phyloP scores from a whole-genome alignment of 2,113 vertebrate species.

The Coptodon bakossiorum region DNA sequence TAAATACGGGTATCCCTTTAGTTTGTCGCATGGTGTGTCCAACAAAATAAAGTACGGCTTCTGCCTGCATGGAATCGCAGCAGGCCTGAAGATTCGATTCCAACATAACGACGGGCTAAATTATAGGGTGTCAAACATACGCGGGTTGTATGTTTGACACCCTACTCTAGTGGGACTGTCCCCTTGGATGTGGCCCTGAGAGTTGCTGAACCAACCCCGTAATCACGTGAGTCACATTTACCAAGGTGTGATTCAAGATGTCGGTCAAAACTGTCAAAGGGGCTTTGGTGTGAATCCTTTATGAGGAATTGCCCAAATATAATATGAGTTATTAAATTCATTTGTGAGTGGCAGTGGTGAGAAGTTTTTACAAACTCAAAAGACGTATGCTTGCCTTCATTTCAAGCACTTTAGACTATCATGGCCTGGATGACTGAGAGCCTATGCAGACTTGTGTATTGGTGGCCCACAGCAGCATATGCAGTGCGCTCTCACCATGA shows the following conservation, averaged over 20 bases:
- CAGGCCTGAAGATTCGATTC: neutral
- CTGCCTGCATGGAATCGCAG: neutral
- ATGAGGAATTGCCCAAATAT: neutral
- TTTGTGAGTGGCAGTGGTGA: no score
- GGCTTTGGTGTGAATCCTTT: neutral
- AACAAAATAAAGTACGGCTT: rapidly evolving
- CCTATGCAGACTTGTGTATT: no score
- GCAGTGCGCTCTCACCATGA: no score
- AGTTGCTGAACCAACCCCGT: neutral
- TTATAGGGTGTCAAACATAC: neutral
- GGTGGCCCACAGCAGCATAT: no score
- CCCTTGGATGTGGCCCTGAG: neutral
- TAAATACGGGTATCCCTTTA: neutral
- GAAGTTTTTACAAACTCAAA: no score
- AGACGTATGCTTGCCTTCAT: no score
- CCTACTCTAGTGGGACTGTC: neutral
- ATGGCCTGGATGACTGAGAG: no score
- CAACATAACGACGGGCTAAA: neutral
- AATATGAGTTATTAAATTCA: neutral
- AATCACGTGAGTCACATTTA: neutral
- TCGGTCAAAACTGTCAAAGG: rapidly evolving
- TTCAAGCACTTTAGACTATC: no score
- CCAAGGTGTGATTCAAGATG: neutral
- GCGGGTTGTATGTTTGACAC: rapidly evolving
- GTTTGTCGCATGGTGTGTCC: rapidly evolving